Evolutionary conservation across 2,888 invertebrate species (phyloP), one percentile per base, ranked within the genome.

Genomic region (Idaea biselata): DNA sequence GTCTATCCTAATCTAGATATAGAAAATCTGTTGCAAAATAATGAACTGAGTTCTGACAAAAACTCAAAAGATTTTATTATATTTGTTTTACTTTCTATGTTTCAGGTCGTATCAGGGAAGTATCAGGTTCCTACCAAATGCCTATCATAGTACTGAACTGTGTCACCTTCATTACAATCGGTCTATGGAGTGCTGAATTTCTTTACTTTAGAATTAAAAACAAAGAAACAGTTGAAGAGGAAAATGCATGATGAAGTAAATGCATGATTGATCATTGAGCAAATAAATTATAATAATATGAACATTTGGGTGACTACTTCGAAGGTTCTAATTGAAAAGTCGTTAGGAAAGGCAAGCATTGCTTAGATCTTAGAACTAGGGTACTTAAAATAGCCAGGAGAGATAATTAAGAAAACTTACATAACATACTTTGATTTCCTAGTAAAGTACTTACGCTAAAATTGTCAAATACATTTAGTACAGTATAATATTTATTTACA

Each of bases 121-220:
- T 75, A 4, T 93, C 94, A 6, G 95, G 95, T 18, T 94, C 93
- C 59, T 96, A 95, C 79, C 78, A 82, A 55, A 77, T 93, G 32
- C 94, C 94, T 16, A 94, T 96, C 58, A 81, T 94, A 58, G 80
- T 94, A n/a, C 88, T 95, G 61, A 95, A 95, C 75, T 72, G 84
- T 16, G 87, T 95, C 16, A 95, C 95, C 4, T 75, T 93, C 44
- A 61, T 94, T 1, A 94, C 95, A 1, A 83, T 95, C 8, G 61
- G 93, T 0, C 82, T 94, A 74, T 95, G 95, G 95, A 80, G 87
- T 16, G 77, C 84, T 0, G 95, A 95, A 69, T 92, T 90, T 66
- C 63, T 89, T 7, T 92, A 91, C 70, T 82, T 87, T 44, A 86
- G 72, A 73, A 63, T 87, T 18, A 88, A 81, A 68, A 81, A 81